Percentiles rank a stretch among this genome's conserved stretches.
Evolutionary conservation across 2,113 vertebrate genomes (phyloP).

Genomic region (Dendrocopos noguchii): DNA sequence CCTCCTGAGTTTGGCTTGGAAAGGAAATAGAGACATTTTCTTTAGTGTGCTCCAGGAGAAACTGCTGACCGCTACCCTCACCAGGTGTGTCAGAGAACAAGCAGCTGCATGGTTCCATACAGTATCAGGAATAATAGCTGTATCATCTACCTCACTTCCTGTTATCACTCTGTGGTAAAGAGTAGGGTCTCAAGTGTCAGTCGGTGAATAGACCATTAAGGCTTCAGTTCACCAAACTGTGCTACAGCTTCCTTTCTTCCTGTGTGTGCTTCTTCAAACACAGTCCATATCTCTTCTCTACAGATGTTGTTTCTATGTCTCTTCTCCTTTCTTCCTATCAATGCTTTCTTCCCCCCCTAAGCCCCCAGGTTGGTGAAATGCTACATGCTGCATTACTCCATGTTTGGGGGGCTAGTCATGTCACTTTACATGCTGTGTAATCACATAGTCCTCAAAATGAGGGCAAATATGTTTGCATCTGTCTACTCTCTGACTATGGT

Average conservation of each 20-base stretch:
- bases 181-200: neutral
- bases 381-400: neutral
- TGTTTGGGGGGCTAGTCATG: fast-evolving
- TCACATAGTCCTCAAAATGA: neutral
- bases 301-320: neutral
- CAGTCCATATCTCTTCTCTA: neutral
- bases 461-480: neutral
- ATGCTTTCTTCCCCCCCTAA: neutral
- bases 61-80: neutral
- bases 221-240: neutral
- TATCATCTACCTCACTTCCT: neutral
- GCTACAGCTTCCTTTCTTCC: neutral
- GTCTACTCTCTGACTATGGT: neutral
- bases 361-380: neutral
- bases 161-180: neutral
- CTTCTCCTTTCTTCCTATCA: neutral
- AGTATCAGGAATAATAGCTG: neutral
- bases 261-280: neutral
- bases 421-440: neutral
- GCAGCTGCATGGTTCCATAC: neutral
- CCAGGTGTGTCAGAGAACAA: neutral
- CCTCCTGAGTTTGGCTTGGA: neutral
- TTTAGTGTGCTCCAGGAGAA: neutral
- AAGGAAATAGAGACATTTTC: neutral
- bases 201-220: neutral